Evolutionary conservation across 2,888 invertebrate species (phyloP).

Genomic region (Nebria salina): DNA sequence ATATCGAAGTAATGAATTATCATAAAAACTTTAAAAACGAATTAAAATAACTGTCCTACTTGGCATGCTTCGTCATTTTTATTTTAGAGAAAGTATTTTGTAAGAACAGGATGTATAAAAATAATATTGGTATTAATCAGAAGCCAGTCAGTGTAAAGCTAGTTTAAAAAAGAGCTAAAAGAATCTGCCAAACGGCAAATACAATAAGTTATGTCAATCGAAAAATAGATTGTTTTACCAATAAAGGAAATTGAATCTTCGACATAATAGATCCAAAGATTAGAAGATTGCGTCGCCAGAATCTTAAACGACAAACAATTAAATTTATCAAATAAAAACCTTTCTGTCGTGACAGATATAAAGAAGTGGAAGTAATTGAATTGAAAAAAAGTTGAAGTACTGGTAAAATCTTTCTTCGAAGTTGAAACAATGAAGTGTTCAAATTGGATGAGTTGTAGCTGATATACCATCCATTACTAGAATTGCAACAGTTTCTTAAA

Average conservation of each 20-base stretch:
- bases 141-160: neutral
- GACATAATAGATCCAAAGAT: constrained; percentile 36
- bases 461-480: too few relatives aligned
- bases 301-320: constrained; percentile 37
- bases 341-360: constrained; percentile 5
- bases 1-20: too few relatives aligned
- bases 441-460: too few relatives aligned
- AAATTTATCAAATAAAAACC: constrained; percentile 40
- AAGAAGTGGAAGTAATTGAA: constrained; percentile 26
- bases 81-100: neutral
- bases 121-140: neutral
- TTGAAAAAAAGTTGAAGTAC: neutral
- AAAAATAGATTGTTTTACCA: constrained; percentile 2
- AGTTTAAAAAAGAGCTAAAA: neutral
- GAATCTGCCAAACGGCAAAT: neutral
- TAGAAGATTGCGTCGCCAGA: constrained; percentile 21
- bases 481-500: too few relatives aligned
- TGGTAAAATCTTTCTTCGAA: neutral
- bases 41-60: neutral
- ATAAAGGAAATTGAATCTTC: constrained; percentile 37
- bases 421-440: too few relatives aligned
- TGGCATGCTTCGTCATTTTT: neutral
- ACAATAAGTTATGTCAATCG: neutral
- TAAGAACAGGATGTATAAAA: neutral
- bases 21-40: too few relatives aligned